phyloP scores from a whole-genome alignment of 2,797 vertebrate species.

The Lepus oiostolus region DNA sequence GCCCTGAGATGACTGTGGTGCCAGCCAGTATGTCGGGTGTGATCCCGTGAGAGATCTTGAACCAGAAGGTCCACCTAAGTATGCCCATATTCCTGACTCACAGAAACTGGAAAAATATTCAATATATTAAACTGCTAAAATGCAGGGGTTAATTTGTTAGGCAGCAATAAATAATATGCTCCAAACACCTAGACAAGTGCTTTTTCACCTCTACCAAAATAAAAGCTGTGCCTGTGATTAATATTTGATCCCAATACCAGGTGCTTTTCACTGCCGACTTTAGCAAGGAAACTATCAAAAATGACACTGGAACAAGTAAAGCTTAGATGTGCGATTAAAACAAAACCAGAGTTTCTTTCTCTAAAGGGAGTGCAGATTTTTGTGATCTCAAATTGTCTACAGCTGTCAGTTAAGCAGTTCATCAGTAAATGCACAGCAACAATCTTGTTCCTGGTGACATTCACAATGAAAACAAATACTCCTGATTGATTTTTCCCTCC shows the following conservation, averaged over 20 bases:
- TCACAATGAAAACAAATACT: constrained; percentile 77
- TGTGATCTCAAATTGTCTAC: constrained; percentile 70
- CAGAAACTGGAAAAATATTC: constrained; percentile 37
- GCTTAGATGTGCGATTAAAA: constrained; percentile 69
- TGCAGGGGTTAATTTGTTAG: neutral
- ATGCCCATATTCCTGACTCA: neutral
- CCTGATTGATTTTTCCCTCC: constrained; percentile 56
- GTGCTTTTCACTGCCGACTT: constrained; percentile 61
- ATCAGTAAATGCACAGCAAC: constrained; percentile 74
- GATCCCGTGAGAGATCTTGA: neutral
- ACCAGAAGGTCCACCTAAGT: constrained; percentile 1
- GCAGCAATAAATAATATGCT: neutral
- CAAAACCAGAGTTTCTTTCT: constrained; percentile 64
- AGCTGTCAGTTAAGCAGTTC: constrained; percentile 73
- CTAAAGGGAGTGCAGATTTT: constrained; percentile 62
- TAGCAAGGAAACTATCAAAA: constrained; percentile 67
- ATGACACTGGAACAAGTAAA: constrained; percentile 59
- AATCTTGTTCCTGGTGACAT: constrained; percentile 67
- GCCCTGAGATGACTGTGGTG: neutral
- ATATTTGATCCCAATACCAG: constrained; percentile 46
- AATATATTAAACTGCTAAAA: constrained; percentile 27
- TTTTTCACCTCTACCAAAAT: neutral
- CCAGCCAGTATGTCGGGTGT: neutral
- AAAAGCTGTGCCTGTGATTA: constrained; percentile 25
- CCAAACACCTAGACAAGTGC: neutral